Evolutionary conservation across 1,140 invertebrate species (phyloP).

Genomic region (Kradibia gibbosae): DNA sequence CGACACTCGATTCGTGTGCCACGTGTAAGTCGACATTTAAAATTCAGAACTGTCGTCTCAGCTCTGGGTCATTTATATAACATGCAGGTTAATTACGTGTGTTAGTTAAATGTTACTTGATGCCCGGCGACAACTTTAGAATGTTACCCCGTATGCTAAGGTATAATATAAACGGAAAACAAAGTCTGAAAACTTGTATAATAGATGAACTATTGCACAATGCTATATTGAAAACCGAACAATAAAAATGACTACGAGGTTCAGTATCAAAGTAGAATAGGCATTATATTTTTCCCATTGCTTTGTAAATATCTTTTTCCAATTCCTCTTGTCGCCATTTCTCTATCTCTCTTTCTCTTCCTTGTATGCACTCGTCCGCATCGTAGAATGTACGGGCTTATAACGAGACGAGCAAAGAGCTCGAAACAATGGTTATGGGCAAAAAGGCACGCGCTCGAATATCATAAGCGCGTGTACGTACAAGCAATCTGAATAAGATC

Average conservation of each 20-base stretch:
- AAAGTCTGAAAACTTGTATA: background rate
- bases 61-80: background rate
- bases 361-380: background rate
- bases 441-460: slow-evolving; percentile 17
- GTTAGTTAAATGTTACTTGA: background rate
- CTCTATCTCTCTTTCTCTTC: background rate
- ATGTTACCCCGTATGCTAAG: background rate
- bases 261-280: slow-evolving; percentile 25
- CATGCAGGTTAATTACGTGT: background rate
- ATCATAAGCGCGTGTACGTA: slow-evolving; percentile 48
- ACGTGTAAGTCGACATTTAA: background rate
- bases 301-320: background rate
- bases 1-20: background rate
- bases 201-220: slow-evolving; percentile 27
- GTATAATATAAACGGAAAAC: background rate
- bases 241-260: slow-evolving; percentile 24
- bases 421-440: slow-evolving; percentile 39
- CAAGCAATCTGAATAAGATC: slow-evolving; percentile 18
- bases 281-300: slow-evolving; percentile 39
- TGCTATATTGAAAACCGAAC: slow-evolving; percentile 34
- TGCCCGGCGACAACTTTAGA: background rate
- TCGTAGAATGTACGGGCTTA: slow-evolving; percentile 1
- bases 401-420: slow-evolving; percentile 44
- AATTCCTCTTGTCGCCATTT: background rate
- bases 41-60: background rate